These are phyloP conservation scores for Drosophila athabasca DNA, from an alignment of 1,140 invertebrate species.

Conservation along the genomic window DNA sequence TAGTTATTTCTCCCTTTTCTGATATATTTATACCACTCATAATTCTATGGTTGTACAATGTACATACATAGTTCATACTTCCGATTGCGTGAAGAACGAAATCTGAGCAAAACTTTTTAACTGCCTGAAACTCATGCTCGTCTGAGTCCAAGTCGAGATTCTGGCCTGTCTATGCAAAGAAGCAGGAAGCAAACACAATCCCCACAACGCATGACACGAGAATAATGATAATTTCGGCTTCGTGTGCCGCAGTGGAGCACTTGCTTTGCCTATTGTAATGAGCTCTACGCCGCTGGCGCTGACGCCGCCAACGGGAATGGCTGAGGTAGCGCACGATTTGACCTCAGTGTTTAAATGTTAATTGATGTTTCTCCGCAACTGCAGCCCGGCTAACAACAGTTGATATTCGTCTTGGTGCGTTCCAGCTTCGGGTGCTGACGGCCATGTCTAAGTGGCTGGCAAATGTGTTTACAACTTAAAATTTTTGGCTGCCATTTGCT, in stretches of 20 bases:
- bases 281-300: not conserved
- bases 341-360: slow-evolving; percentile 51
- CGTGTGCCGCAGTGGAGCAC: slow-evolving; percentile 28
- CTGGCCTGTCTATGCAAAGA: slow-evolving; percentile 29
- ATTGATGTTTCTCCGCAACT: slow-evolving; percentile 51
- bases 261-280: slow-evolving; percentile 46
- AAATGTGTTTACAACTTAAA: slow-evolving; percentile 1
- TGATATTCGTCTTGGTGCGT: slow-evolving; percentile 55
- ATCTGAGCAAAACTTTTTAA: not conserved
- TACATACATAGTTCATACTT: slow-evolving; percentile 42
- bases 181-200: slow-evolving; percentile 44
- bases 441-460: not conserved
- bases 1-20: slow-evolving; percentile 41
- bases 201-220: slow-evolving; percentile 38
- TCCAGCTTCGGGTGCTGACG: slow-evolving; percentile 9
- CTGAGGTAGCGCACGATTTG: slow-evolving; percentile 46
- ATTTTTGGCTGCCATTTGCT: too few species aligned
- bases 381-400: slow-evolving; percentile 30
- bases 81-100: slow-evolving; percentile 49
- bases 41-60: slow-evolving; percentile 22
- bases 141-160: slow-evolving; percentile 4
- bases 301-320: slow-evolving; percentile 23
- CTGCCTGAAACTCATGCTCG: slow-evolving; percentile 20
- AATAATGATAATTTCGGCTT: slow-evolving; percentile 52
- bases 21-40: not conserved